Evolutionary conservation across 2,888 invertebrate species (phyloP).

Genomic region (Acrobasis repandana): DNA sequence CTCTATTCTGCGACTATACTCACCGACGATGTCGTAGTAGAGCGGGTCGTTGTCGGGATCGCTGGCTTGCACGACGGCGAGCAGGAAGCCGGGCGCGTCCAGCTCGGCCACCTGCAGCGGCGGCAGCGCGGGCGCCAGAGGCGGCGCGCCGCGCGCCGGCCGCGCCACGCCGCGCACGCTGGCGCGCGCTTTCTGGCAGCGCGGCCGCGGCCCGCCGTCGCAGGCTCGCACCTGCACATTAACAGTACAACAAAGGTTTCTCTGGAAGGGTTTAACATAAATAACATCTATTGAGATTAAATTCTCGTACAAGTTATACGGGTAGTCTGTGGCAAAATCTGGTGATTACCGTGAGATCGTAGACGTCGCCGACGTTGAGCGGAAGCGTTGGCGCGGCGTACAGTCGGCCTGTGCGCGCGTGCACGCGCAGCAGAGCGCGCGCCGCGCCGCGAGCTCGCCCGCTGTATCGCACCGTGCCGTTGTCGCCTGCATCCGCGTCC

Average conservation of each 20-base stretch:
- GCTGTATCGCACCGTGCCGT: constrained; percentile 92
- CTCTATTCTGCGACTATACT: constrained; percentile 49
- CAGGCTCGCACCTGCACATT: constrained; percentile 87
- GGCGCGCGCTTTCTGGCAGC: constrained; percentile 89
- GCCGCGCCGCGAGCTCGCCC: constrained; percentile 86
- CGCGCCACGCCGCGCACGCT: constrained; percentile 83
- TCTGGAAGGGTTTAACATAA: too few relatives aligned
- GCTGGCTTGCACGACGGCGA: constrained; percentile 91
- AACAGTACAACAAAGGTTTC: too few relatives aligned
- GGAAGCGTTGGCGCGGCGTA: constrained; percentile 85
- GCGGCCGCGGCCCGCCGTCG: constrained; percentile 89
- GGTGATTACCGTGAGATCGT: constrained; percentile 53
- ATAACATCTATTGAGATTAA: too few relatives aligned
- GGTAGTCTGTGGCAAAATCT: not conserved
- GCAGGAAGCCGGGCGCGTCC: constrained; percentile 93
- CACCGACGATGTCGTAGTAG: constrained; percentile 95
- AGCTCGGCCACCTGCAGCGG: constrained; percentile 91
- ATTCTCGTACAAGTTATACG: too few relatives aligned
- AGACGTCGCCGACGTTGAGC: constrained; percentile 83
- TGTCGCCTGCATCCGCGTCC: constrained; percentile 91
- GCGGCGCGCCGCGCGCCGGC: constrained; percentile 84
- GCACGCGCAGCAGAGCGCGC: constrained; percentile 91
- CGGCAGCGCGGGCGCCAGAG: constrained; percentile 84
- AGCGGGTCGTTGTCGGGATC: constrained; percentile 94
- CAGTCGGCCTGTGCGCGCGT: constrained; percentile 91